Percentiles rank a stretch among this genome's conserved stretches.
Conservation (phyloP, 2,113 vertebrate genomes). For the Opisthocomus hoazin region DNA sequence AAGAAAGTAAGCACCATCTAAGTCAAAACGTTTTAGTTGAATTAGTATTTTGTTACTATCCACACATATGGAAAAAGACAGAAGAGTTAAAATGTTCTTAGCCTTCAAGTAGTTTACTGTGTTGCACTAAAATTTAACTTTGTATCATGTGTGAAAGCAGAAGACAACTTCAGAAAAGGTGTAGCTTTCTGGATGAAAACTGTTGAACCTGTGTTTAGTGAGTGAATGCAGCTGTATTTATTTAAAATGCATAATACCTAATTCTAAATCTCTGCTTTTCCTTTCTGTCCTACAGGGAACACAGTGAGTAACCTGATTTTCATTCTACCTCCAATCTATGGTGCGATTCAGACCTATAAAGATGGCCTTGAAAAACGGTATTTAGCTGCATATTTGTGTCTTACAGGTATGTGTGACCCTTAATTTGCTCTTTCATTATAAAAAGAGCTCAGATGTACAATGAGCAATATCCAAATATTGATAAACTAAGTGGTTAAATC, state of each 20-base stretch:
- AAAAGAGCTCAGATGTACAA: background rate
- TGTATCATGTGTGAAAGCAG: background rate
- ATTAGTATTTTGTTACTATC: background rate
- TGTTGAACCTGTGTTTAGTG: background rate
- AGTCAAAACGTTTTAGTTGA: background rate
- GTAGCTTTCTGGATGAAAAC: background rate
- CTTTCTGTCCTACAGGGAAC: conserved; percentile 83
- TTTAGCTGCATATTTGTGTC: conserved; percentile 87
- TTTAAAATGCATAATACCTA: background rate
- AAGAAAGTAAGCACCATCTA: background rate
- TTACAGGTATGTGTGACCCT: conserved; percentile 81
- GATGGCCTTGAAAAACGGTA: conserved; percentile 91
- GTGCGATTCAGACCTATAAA: conserved; percentile 85
- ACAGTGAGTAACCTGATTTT: conserved; percentile 99
- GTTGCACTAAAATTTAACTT: background rate
- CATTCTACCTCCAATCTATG: conserved; percentile 94
- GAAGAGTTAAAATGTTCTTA: background rate
- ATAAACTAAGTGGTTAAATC: background rate
- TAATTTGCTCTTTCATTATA: background rate
- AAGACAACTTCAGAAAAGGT: background rate
- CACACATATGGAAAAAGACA: background rate
- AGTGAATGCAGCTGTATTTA: background rate
- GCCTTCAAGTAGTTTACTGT: background rate
- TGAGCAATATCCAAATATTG: background rate
- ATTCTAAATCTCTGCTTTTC: conserved; percentile 13